These are phyloP conservation scores for Patella caerulea DNA, from an alignment of 2,888 invertebrate species.

Conservation along the genomic window DNA sequence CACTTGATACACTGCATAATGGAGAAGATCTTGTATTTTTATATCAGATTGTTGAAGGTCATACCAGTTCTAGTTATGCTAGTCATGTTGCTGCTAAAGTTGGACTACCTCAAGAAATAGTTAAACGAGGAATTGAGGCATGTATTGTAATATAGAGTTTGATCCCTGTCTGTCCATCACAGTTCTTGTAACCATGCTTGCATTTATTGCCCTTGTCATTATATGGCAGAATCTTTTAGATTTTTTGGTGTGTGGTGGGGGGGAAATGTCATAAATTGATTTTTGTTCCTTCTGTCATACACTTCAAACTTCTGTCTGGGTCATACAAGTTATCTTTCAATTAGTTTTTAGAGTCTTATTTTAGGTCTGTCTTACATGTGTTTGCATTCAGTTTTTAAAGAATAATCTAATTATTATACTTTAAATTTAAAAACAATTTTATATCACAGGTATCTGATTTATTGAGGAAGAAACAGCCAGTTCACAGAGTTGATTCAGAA, in stretches of 20 bases:
- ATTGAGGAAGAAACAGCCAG: slow-evolving; percentile 53
- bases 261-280: too few species aligned
- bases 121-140: slow-evolving; percentile 74
- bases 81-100: slow-evolving; percentile 77
- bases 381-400: too few species aligned
- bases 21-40: slow-evolving; percentile 79
- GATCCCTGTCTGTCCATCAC: neutral
- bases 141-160: neutral
- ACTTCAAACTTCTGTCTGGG: too few species aligned
- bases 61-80: slow-evolving; percentile 78
- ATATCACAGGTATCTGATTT: slow-evolving; percentile 57
- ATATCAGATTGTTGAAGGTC: slow-evolving; percentile 78
- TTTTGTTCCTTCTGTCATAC: too few species aligned
- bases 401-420: too few species aligned
- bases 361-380: too few species aligned
- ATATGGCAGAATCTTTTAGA: too few species aligned
- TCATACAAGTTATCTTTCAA: too few species aligned
- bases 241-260: too few species aligned
- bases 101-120: slow-evolving; percentile 75
- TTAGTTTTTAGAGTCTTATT: too few species aligned
- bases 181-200: neutral
- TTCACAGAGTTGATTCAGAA: slow-evolving; percentile 53
- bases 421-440: neutral
- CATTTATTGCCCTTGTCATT: too few species aligned
- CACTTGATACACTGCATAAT: slow-evolving; percentile 77